Evolutionary conservation across 2,113 vertebrate species (phyloP).

Genomic region (Melozone crissalis): DNA sequence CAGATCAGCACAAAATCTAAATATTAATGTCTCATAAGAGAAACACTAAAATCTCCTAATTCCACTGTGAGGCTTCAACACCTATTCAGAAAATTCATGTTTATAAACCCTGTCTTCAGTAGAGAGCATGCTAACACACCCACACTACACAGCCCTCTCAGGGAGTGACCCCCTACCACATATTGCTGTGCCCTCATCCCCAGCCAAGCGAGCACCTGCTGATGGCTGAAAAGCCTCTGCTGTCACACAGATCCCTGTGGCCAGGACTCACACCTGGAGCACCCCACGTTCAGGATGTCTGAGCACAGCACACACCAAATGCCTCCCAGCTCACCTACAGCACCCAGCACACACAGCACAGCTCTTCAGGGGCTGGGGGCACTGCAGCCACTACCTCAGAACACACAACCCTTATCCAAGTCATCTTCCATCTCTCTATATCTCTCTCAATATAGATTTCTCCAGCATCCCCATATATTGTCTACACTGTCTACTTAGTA

Average conservation of each 20-base stretch:
- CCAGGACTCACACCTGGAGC: background rate
- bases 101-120: background rate
- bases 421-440: fast-evolving
- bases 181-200: fast-evolving
- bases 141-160: background rate
- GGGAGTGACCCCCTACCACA: background rate
- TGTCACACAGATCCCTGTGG: background rate
- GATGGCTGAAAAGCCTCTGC: fast-evolving
- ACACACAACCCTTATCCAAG: background rate
- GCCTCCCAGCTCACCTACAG: background rate
- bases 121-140: background rate
- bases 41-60: background rate
- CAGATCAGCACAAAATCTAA: background rate
- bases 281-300: background rate
- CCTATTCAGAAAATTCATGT: background rate
- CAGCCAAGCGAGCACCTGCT: background rate
- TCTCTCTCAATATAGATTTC: too few species aligned
- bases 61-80: background rate
- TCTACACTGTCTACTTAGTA: too few species aligned
- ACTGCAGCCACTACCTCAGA: background rate
- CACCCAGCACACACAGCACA: background rate
- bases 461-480: background rate
- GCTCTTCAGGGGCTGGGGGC: background rate
- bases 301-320: background rate
- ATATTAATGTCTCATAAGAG: background rate